Percentiles rank a stretch among this genome's conserved stretches.
phyloP scores from a whole-genome alignment of 23 tunicate species.

The Trididemnum nubilum region DNA sequence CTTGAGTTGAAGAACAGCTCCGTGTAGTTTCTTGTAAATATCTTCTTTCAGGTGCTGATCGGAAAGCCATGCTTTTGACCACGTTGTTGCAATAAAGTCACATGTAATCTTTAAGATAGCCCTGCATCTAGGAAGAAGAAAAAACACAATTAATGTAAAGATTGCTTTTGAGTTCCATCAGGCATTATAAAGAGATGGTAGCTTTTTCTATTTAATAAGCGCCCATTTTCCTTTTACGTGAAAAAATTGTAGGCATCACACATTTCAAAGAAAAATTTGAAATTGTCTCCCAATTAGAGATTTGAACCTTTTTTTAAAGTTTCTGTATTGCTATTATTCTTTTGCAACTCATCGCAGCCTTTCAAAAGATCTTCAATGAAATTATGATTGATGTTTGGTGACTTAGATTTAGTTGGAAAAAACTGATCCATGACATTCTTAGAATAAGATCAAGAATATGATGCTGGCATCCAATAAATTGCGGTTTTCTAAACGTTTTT shows the following conservation, averaged over 20 bases:
- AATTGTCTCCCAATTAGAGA: not conserved
- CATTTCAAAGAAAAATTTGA: not conserved
- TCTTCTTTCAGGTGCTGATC: not conserved
- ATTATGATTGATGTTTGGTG: not conserved
- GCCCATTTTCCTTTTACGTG: not conserved
- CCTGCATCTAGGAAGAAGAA: conserved; percentile 13
- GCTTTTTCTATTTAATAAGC: not conserved
- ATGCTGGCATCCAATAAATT: not conserved
- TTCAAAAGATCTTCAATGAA: not conserved
- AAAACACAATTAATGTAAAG: conserved; percentile 4
- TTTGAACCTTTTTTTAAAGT: too few relatives aligned
- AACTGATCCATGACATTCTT: not conserved
- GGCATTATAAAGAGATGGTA: not conserved
- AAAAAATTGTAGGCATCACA: not conserved
- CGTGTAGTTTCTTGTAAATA: not conserved
- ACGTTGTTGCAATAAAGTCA: conserved; percentile 1
- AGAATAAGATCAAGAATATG: not conserved
- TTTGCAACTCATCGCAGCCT: not conserved
- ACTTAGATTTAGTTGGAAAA: not conserved
- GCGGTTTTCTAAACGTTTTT: not conserved
- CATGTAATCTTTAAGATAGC: too few relatives aligned
- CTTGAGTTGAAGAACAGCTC: not conserved
- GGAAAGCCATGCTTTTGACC: not conserved
- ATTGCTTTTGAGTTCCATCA: not conserved
- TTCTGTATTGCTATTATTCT: not conserved